phyloP scores from a whole-genome alignment of 2,113 vertebrate species.

The Syngnathus typhle region DNA sequence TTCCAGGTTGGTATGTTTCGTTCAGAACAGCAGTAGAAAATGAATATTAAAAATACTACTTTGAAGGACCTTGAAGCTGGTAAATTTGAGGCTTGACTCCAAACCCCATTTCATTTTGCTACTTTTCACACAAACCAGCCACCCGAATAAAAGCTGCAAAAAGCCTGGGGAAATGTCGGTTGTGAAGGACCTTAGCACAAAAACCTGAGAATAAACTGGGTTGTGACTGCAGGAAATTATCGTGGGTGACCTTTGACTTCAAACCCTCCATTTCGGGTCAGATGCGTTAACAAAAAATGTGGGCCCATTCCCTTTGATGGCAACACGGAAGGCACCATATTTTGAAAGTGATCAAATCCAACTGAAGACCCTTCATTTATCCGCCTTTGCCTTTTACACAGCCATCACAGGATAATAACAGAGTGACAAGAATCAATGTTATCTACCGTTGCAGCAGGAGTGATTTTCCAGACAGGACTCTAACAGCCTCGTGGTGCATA shows the following conservation, averaged over 20 bases:
- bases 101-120: not conserved
- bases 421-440: not conserved
- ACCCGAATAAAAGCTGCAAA: not conserved
- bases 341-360: not conserved
- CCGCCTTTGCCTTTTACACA: not conserved
- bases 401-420: not conserved
- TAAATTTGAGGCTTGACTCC: not conserved
- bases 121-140: not conserved
- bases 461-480: not conserved
- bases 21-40: not conserved
- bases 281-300: not conserved
- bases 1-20: not conserved
- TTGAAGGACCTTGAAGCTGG: not conserved
- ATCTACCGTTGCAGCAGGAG: not conserved
- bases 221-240: not conserved
- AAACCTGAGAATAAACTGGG: no score
- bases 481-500: constrained; percentile 18
- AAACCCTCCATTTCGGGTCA: not conserved
- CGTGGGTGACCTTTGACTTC: not conserved
- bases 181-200: no score
- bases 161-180: no score
- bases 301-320: not conserved
- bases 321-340: not conserved
- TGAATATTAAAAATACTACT: not conserved
- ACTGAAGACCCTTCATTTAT: not conserved